These are phyloP conservation scores for Cyclophora punctaria DNA, from an alignment of 2,888 invertebrate genomes.

Conservation along the genomic window DNA sequence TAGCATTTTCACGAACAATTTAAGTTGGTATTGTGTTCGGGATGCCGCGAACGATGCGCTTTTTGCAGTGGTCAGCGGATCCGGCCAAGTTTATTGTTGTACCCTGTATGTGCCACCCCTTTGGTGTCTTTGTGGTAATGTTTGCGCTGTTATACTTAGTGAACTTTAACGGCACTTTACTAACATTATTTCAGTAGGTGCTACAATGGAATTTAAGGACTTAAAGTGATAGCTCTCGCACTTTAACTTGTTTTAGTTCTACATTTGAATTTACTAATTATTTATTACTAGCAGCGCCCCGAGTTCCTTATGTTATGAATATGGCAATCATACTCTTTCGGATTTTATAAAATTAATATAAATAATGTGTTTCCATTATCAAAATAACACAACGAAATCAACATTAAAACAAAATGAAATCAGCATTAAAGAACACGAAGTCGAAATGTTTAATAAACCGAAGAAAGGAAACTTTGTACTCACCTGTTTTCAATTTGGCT, in stretches of 20 bases:
- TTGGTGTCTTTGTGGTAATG: constrained; percentile 44
- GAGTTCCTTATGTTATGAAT: no score
- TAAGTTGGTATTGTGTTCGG: constrained; percentile 66
- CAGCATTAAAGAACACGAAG: no score
- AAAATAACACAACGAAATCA: no score
- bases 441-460: no score
- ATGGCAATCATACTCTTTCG: neutral
- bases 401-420: no score
- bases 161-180: constrained; percentile 25
- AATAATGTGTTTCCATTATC: no score
- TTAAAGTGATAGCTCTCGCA: no score
- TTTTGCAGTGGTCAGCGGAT: constrained; percentile 59
- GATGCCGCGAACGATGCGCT: constrained; percentile 49
- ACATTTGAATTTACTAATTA: constrained; percentile 1
- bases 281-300: no score
- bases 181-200: constrained; percentile 7
- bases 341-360: neutral
- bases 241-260: neutral
- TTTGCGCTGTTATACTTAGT: constrained; percentile 36
- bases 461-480: no score
- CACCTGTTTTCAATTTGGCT: constrained; percentile 7
- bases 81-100: constrained; percentile 57
- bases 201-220: neutral
- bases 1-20: constrained; percentile 71
- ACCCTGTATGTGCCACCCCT: constrained; percentile 34